These are phyloP conservation scores for Coptodon rendalli DNA, from an alignment of 2,113 vertebrate genomes.

Conservation along the genomic window DNA sequence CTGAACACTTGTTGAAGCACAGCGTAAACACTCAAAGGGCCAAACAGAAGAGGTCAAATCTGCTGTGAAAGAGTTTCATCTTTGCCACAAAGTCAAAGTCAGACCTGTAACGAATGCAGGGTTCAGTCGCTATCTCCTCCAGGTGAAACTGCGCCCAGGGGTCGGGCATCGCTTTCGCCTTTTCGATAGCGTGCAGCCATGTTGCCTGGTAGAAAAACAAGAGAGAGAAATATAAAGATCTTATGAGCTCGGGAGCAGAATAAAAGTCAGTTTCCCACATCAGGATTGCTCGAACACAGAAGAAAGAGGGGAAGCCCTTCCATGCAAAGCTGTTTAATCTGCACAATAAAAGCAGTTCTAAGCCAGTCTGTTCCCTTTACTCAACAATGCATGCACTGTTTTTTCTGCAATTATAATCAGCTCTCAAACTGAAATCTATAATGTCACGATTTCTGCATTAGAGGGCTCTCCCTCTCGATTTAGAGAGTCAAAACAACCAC, in stretches of 20 bases:
- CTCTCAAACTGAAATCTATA: background rate
- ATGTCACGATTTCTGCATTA: background rate
- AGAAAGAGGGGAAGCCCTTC: background rate
- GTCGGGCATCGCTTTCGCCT: slow-evolving; percentile 94
- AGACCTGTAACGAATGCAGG: slow-evolving; percentile 88
- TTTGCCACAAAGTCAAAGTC: background rate
- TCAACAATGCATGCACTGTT: background rate
- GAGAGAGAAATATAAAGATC: background rate
- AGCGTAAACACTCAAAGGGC: background rate
- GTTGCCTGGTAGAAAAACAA: slow-evolving; percentile 72
- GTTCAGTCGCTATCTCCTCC: slow-evolving; percentile 83
- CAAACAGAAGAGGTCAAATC: background rate
- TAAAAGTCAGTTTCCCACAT: background rate
- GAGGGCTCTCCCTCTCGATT: background rate
- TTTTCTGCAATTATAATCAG: background rate
- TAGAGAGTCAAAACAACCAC: background rate
- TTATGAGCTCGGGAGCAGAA: background rate
- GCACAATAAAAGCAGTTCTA: background rate
- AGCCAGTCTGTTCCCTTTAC: background rate
- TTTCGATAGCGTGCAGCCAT: slow-evolving; percentile 91
- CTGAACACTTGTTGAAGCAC: background rate
- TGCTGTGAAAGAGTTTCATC: background rate
- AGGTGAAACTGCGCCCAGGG: slow-evolving; percentile 97
- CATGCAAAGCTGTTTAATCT: background rate
- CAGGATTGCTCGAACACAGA: background rate